These are phyloP conservation scores for Drosophila yooni DNA, from an alignment of 2,888 invertebrate genomes.

Conservation along the genomic window DNA sequence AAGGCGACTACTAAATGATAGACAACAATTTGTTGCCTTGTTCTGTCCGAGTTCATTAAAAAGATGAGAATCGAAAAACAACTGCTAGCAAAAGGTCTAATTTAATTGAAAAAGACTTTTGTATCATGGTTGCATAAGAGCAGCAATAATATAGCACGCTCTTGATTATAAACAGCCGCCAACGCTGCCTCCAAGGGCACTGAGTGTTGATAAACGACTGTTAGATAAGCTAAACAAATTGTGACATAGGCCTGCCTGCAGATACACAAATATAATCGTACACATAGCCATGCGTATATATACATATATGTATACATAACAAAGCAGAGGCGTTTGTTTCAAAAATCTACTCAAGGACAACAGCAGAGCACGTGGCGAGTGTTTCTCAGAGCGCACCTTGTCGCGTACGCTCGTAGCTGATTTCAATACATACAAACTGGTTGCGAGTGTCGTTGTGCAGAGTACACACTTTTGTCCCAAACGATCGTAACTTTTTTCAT, in stretches of 20 bases:
- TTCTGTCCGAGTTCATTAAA: slow-evolving; percentile 27
- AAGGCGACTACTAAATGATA: slow-evolving; percentile 24
- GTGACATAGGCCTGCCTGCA: neutral
- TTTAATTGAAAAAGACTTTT: slow-evolving; percentile 6
- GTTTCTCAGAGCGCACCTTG: slow-evolving; percentile 8
- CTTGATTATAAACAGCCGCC: slow-evolving; percentile 1
- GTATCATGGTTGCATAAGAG: neutral
- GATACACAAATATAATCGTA: neutral
- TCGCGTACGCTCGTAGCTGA: slow-evolving; percentile 2
- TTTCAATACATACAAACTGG: neutral
- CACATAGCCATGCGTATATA: neutral
- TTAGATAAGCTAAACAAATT: slow-evolving; percentile 25
- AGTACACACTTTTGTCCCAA: neutral
- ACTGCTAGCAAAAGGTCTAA: neutral
- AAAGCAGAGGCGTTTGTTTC: neutral
- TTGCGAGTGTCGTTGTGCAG: neutral
- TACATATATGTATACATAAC: neutral
- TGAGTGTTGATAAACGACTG: slow-evolving; percentile 28
- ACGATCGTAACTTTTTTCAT: neutral
- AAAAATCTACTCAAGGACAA: slow-evolving; percentile 30
- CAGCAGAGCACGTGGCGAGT: neutral
- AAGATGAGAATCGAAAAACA: neutral
- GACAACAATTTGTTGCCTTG: slow-evolving; percentile 23
- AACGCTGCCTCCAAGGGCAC: slow-evolving; percentile 25
- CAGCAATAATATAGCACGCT: neutral